Conservation (phyloP, 2,888 invertebrate species). For the Heteromurus nitidus region DNA sequence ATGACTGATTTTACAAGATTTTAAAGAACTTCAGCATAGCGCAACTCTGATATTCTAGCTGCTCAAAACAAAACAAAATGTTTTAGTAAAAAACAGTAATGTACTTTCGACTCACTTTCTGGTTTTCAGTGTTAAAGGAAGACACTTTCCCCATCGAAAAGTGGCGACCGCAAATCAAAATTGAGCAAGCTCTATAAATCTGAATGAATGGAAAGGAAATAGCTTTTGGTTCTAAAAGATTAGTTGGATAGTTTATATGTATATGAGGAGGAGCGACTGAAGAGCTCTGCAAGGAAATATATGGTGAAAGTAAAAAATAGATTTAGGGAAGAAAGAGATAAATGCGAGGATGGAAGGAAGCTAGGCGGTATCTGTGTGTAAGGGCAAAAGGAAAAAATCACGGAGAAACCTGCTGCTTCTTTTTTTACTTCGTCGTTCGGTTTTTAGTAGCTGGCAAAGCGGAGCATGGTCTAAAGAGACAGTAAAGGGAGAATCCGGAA, state of each 20-base stretch:
- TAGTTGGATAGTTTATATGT: constrained; percentile 44
- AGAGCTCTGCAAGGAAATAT: constrained; percentile 5
- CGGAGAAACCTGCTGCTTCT: constrained; percentile 54
- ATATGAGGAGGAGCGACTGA: not conserved
- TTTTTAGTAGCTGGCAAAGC: not conserved
- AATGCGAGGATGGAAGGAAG: not conserved
- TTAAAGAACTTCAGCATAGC: too few species aligned
- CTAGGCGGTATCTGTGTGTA: not conserved
- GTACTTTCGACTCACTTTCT: too few species aligned
- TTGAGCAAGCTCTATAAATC: constrained; percentile 49
- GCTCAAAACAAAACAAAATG: too few species aligned
- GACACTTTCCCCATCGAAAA: too few species aligned
- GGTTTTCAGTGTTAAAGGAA: too few species aligned
- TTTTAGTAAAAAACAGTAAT: too few species aligned
- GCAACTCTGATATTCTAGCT: too few species aligned
- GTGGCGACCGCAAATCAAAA: too few species aligned
- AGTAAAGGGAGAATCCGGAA: constrained; percentile 32
- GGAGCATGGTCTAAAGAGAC: constrained; percentile 18
- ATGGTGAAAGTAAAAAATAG: not conserved
- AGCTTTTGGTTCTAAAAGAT: constrained; percentile 58
- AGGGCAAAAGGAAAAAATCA: constrained; percentile 46
- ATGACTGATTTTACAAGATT: too few species aligned
- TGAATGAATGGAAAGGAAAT: constrained; percentile 60
- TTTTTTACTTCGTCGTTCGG: constrained; percentile 5
- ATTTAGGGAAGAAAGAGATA: not conserved